These are phyloP conservation scores for Stichodactyla mertensii DNA, from an alignment of 64 coral and sea anemone species.

Conservation along the genomic window DNA sequence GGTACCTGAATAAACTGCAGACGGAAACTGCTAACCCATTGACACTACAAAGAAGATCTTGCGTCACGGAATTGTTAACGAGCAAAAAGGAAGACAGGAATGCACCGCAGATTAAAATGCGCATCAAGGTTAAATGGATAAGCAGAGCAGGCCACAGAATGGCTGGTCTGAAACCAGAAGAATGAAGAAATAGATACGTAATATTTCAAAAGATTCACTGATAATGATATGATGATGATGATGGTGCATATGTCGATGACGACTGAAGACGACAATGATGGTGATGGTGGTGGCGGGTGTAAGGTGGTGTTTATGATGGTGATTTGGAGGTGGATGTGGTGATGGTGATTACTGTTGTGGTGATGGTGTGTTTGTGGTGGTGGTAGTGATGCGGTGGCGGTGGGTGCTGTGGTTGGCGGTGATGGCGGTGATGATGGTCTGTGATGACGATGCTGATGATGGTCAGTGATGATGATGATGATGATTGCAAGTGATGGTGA, in stretches of 20 bases:
- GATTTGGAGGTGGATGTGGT: too few species aligned
- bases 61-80: conserved; percentile 40
- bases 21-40: conserved; percentile 34
- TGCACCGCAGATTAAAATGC: neutral
- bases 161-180: conserved; percentile 2
- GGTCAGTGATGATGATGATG: too few species aligned
- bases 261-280: too few species aligned
- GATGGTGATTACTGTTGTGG: neutral
- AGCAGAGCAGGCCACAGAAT: conserved; percentile 36
- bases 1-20: conserved; percentile 34
- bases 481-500: neutral
- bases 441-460: neutral
- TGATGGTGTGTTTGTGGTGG: neutral
- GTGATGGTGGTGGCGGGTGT: too few species aligned
- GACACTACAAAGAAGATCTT: conserved; percentile 21
- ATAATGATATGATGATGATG: neutral
- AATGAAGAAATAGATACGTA: neutral
- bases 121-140: neutral
- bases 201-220: neutral
- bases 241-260: neutral
- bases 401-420: neutral
- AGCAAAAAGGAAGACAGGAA: conserved; percentile 22
- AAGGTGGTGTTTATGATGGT: too few species aligned
- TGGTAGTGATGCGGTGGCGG: neutral
- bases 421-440: neutral